A percentile compares a stretch with the other conserved stretches of the same genome.
phyloP scores from a whole-genome alignment of 2,888 invertebrate genomes.

The Amaurobius ferox region DNA sequence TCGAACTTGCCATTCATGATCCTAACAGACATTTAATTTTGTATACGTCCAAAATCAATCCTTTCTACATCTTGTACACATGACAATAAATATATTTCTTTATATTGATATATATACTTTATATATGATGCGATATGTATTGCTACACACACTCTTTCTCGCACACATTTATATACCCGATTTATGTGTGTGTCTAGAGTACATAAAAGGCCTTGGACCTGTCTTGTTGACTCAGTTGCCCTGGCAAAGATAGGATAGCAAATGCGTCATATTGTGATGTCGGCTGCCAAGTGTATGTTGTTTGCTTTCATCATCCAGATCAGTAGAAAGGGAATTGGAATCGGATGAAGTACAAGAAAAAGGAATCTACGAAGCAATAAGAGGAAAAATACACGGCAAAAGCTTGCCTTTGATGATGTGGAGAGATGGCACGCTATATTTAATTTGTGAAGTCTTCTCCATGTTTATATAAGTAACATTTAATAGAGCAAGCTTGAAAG shows the following conservation, averaged over 20 bases:
- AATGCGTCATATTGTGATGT: slow-evolving; percentile 53
- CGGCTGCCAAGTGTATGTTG: slow-evolving; percentile 24
- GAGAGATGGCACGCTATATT: slow-evolving; percentile 25
- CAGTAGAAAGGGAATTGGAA: slow-evolving; percentile 46
- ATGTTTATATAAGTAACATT: slow-evolving; percentile 18
- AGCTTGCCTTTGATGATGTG: slow-evolving; percentile 17
- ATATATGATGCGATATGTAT: no score
- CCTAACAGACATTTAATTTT: no score
- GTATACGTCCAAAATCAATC: no score
- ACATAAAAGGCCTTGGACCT: slow-evolving; percentile 42
- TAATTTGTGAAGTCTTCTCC: slow-evolving; percentile 10
- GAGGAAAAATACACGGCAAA: neutral
- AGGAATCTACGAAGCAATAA: slow-evolving; percentile 23
- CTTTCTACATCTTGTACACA: no score
- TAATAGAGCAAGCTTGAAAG: slow-evolving; percentile 6
- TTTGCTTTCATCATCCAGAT: slow-evolving; percentile 55
- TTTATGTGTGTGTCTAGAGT: slow-evolving; percentile 25
- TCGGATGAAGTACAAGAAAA: slow-evolving; percentile 39
- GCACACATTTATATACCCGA: neutral
- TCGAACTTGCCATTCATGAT: no score
- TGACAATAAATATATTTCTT: no score
- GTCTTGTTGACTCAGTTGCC: slow-evolving; percentile 57
- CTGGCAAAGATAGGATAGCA: slow-evolving; percentile 36
- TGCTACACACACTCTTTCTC: no score
- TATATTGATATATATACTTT: no score